These are phyloP conservation scores for Poeciliopsis presidionis DNA, from an alignment of 2,797 vertebrate genomes.

Conservation along the genomic window DNA sequence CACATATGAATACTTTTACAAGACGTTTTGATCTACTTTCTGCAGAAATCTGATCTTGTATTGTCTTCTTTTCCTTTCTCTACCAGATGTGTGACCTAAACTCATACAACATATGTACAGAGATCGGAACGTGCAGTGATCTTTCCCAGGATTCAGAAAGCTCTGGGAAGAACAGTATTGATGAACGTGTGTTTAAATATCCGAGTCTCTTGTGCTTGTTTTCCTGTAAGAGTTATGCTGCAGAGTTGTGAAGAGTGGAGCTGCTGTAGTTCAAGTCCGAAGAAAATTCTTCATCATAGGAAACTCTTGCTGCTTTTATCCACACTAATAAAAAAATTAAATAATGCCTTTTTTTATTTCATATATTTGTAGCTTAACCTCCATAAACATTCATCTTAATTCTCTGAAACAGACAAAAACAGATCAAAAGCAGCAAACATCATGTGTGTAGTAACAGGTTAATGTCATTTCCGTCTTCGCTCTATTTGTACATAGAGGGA, in stretches of 20 bases:
- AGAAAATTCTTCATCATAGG: too few species aligned
- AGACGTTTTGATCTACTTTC: neutral
- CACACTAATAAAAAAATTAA: neutral
- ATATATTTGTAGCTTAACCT: neutral
- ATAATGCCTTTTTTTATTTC: neutral
- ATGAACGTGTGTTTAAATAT: slow-evolving; percentile 22
- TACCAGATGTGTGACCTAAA: slow-evolving; percentile 32
- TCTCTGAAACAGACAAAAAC: neutral
- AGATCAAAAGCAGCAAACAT: slow-evolving; percentile 9
- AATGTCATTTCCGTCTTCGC: neutral
- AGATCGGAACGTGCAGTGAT: neutral
- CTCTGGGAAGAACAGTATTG: slow-evolving; percentile 25
- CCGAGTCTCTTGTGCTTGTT: neutral
- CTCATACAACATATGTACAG: slow-evolving; percentile 14
- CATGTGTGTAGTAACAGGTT: neutral
- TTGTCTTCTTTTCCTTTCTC: slow-evolving; percentile 17
- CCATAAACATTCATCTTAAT: slow-evolving; percentile 1
- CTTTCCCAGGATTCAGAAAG: neutral
- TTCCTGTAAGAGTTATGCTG: neutral
- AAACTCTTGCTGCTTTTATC: neutral
- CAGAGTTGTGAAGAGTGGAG: neutral
- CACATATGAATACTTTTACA: neutral
- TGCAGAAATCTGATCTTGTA: slow-evolving; percentile 22
- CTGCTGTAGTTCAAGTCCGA: neutral
- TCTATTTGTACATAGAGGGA: neutral